Base-by-base conservation (phyloP, 2,888 invertebrate genomes). In the Caenorhabditis angaria region DNA sequence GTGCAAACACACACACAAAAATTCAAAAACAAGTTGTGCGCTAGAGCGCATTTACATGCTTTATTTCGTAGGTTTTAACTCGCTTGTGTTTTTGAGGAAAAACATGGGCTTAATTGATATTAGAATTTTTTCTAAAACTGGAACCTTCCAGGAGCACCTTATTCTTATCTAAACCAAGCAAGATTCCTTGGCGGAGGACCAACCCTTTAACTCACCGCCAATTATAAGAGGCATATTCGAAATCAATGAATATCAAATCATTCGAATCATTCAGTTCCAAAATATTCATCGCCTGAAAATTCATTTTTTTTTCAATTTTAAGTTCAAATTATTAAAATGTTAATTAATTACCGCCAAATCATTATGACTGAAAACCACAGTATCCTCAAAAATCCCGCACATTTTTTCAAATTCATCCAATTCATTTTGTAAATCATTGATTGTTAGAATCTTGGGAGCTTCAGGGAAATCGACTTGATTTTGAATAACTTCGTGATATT, bases 211-310 rank as follows among this genome's bases (percentile, higher is more conserved):
- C 8, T 22, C 41, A 67, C 68, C 68, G 54, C 63, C 64, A 69
- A 27, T 69, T 69, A 35, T 69, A 69, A n/a, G 50, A 64, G 50
- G 63, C 22, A 29, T 64, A 69, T 20, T 69, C 69, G 50, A 69
- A 69, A 56, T 69, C 69, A 29, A 69, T 64, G 56, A 69, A 63
- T 1, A 69, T 50, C 2, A 69, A 22, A 24, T 67, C 67, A 24
- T 62, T 62, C 0, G 57, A 48, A 12, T 28, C 47, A 12, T 67
- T 58, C 48, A 67, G 5, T 25, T 67, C 58, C 8, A 67, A 58
- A 27, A 67, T 59, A 25, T 67, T 67, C 47, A 62, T 25, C 18
- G 67, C 58, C 67, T 67, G 62, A 27, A 67, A 61, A 35, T n/a
- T 1, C 6, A 20, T 18, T 50, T n/a, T 1, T 18, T 18, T 47